Evolutionary conservation across 1,140 invertebrate species (phyloP), one percentile per base, ranked within the genome.

Genomic region (Rhagoletis zephyria): DNA sequence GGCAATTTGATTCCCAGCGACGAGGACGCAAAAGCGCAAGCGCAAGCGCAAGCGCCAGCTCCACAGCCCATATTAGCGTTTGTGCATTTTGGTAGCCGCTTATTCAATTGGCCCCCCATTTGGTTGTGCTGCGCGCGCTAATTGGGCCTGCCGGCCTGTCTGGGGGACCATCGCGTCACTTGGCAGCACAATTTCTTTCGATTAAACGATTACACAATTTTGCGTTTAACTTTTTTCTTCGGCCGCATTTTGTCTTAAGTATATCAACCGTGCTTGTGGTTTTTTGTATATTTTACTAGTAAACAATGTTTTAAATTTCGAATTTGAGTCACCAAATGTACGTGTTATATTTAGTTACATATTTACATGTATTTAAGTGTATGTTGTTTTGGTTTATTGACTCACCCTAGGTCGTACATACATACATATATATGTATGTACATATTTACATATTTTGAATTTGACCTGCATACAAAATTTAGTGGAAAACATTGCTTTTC

Each of bases 191-290:
- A 81, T 81, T 81, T 81, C 74, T 81, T 56, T 81, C 48, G 74
- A 81, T 59, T 81, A 81, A 45, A 81, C 48, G 74, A 81, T 59
- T 81, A 81, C 74, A 81, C 74, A 81, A 81, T 81, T 81, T n/a
- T 59, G 56, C 74, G 74, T 56, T 81, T 16, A 19, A 30, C 45
- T 56, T 48, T 30, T 51, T 67, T 16, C 59, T 67, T 67, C 30
- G 30, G 5, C 7, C 48, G 74, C n/a, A 81, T 81, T 67, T 30
- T 67, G 64, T 45, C 6, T 67, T 67, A 67, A 67, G 0, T 67
- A 67, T 30, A 67, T 19, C 16, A 40, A 16, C 64, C 30, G n/a
- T 59, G 9, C 4, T 14, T 14, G 61, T 63, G 61, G 4, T 14
- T 63, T 9, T 14, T 63, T 63, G 12, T 14, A 14, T 14, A 16